These are phyloP conservation scores for Anarhynchus alexandrinus DNA, from an alignment of 2,113 vertebrate species.

Conservation along the genomic window DNA sequence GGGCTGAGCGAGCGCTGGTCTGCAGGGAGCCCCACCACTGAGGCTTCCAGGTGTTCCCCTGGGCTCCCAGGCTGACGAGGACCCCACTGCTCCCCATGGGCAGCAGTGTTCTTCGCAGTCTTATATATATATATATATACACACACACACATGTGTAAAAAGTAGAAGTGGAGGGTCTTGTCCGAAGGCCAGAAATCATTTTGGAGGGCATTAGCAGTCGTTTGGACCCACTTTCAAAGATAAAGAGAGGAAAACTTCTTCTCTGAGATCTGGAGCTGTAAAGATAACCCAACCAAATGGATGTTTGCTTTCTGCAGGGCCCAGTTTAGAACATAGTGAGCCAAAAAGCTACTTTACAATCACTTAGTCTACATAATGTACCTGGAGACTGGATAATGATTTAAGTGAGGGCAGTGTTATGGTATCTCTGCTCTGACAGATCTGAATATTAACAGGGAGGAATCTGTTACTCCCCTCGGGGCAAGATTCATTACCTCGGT, in stretches of 20 bases:
- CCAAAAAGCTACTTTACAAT: constrained; percentile 25
- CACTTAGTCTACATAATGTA: neutral
- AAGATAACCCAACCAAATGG: neutral
- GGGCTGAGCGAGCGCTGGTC: neutral
- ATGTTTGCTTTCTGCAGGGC: neutral
- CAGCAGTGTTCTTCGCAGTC: neutral
- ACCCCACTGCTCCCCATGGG: neutral
- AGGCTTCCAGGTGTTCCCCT: neutral
- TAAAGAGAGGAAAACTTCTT: neutral
- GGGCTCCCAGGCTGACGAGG: neutral
- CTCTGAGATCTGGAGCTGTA: neutral
- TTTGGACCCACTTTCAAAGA: neutral
- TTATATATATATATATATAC: too few relatives aligned
- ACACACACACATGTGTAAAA: fast-evolving
- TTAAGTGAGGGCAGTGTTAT: neutral
- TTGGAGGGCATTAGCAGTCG: neutral
- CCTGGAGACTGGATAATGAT: constrained; percentile 15
- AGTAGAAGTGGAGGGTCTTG: neutral
- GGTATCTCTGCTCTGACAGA: neutral
- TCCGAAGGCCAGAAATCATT: neutral
- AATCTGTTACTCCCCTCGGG: neutral
- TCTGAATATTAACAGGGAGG: constrained; percentile 4
- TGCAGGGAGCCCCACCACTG: neutral
- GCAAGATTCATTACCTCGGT: neutral
- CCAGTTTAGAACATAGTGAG: neutral